Percentiles rank a stretch among this genome's conserved stretches.
phyloP scores from a whole-genome alignment of 2,888 invertebrate genomes.

The Drosophila paracracens region DNA sequence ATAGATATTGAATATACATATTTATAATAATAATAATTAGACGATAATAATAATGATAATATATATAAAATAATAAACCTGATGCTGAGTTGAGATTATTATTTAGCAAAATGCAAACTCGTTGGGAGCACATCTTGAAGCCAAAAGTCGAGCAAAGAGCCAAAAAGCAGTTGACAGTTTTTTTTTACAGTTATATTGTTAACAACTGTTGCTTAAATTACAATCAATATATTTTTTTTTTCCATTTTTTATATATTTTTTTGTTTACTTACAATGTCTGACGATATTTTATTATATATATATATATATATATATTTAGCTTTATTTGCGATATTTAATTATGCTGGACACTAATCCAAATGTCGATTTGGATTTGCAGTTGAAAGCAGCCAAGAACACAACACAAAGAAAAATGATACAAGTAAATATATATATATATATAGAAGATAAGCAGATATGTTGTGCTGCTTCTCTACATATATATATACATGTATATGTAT shows the following conservation, averaged over 20 bases:
- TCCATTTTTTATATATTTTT: background rate
- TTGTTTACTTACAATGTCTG: conserved; percentile 4
- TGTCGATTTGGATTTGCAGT: conserved; percentile 15
- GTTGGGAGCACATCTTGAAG: conserved; percentile 55
- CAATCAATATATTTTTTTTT: background rate
- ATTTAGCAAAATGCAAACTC: conserved; percentile 57
- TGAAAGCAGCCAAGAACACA: conserved; percentile 27
- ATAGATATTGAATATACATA: conserved; percentile 23
- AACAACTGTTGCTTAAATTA: conserved; percentile 41
- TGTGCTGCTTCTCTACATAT: background rate
- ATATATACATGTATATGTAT: conserved; percentile 15
- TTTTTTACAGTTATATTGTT: conserved; percentile 7
- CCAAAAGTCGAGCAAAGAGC: conserved; percentile 42
- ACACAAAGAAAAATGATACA: conserved; percentile 6
- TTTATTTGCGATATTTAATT: background rate
- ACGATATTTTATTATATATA: conserved; percentile 8
- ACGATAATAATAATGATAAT: conserved; percentile 25
- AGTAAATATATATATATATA: background rate
- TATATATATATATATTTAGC: background rate
- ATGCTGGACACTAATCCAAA: conserved; percentile 9
- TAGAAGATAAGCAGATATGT: background rate
- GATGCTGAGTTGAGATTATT: conserved; percentile 50
- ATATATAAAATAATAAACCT: conserved; percentile 41
- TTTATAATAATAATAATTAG: conserved; percentile 16
- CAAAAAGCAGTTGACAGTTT: conserved; percentile 38